Evolutionary conservation across 2,888 invertebrate species (phyloP).

Genomic region (Macrophya alboannulata): DNA sequence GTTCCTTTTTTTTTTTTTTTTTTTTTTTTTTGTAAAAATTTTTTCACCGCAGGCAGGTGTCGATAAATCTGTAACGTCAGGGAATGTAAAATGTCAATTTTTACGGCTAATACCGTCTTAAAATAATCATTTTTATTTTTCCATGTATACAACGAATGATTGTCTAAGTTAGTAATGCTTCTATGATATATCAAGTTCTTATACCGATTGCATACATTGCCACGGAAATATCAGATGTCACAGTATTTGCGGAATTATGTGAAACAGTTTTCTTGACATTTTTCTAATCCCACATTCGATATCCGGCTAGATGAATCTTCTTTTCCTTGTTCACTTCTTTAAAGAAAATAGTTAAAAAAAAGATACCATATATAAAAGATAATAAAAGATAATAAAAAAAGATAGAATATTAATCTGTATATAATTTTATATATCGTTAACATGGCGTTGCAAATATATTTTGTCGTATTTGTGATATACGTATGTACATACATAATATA

Average conservation of each 20-base stretch:
- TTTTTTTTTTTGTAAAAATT: background rate
- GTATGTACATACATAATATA: background rate
- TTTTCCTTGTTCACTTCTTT: background rate
- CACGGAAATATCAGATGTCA: background rate
- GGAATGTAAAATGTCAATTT: background rate
- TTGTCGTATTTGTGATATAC: background rate
- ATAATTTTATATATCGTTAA: background rate
- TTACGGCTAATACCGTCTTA: no score
- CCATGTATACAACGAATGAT: background rate
- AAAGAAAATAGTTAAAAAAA: background rate
- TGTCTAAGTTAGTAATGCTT: background rate
- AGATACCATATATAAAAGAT: no score
- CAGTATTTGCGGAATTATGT: background rate
- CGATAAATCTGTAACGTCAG: background rate
- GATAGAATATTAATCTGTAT: constrained; percentile 21
- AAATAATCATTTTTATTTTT: constrained; percentile 11
- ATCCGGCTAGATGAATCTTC: background rate
- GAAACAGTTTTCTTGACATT: background rate
- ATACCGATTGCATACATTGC: background rate
- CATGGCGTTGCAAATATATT: background rate
- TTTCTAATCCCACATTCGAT: background rate
- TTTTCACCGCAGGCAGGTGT: background rate
- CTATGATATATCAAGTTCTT: background rate
- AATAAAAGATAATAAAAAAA: background rate
- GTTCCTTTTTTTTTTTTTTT: no score